These are phyloP conservation scores for Anguilla pacifica DNA, from an alignment of 2,797 vertebrate species.

Conservation along the genomic window DNA sequence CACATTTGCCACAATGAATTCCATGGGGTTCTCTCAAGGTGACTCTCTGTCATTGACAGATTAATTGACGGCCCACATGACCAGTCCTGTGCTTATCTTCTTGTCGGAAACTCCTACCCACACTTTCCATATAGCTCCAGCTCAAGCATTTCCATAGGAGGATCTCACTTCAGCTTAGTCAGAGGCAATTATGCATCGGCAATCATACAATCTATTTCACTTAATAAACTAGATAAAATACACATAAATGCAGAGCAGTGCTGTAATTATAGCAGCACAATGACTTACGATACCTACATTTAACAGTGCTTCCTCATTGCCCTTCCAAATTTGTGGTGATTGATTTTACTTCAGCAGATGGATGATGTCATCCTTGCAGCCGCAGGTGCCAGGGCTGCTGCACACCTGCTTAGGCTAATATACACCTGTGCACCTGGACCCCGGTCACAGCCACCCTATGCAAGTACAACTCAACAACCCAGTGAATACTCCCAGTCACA, in stretches of 20 bases:
- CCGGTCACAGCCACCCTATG: background rate
- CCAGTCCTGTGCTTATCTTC: slow-evolving; percentile 5
- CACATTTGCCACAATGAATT: background rate
- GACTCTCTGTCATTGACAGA: slow-evolving; percentile 26
- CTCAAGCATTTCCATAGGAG: background rate
- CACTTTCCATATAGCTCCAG: background rate
- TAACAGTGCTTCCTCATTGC: background rate
- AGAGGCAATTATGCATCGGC: background rate
- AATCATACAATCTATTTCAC: background rate
- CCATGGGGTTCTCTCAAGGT: slow-evolving; percentile 42
- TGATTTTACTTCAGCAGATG: background rate
- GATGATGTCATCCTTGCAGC: background rate
- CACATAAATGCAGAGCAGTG: background rate
- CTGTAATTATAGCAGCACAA: background rate
- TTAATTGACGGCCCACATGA: slow-evolving; percentile 11
- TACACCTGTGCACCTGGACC: background rate
- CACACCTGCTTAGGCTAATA: background rate
- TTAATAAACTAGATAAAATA: background rate
- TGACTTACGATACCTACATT: background rate
- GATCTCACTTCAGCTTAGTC: background rate
- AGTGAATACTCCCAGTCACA: background rate
- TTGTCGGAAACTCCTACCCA: background rate
- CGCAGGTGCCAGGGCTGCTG: slow-evolving; percentile 1
- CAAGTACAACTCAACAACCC: background rate
- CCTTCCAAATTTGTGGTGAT: background rate